phyloP scores from a whole-genome alignment of 2,888 invertebrate species.

The Scaptomyza flava region DNA sequence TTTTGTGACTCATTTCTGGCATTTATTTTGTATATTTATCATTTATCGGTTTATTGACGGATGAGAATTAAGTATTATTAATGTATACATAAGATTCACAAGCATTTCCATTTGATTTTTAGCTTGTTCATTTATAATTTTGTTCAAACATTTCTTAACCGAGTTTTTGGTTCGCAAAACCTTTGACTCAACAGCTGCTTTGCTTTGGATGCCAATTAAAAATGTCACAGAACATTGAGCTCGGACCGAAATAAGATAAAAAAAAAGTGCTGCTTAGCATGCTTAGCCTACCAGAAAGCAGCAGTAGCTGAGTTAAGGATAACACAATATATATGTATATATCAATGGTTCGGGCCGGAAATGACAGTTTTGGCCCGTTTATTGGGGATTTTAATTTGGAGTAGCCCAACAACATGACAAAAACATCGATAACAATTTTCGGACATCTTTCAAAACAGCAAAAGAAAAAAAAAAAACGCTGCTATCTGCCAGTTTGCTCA shows the following conservation, averaged over 20 bases:
- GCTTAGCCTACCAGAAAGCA: slow-evolving; percentile 34
- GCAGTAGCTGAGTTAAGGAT: slow-evolving; percentile 32
- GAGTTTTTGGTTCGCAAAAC: background rate
- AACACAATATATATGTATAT: slow-evolving; percentile 49
- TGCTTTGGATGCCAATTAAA: slow-evolving; percentile 67
- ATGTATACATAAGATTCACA: no score
- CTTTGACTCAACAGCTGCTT: slow-evolving; percentile 54
- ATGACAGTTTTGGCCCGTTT: slow-evolving; percentile 70
- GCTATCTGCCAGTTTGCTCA: slow-evolving; percentile 34
- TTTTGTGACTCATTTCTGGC: slow-evolving; percentile 43
- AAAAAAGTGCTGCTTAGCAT: slow-evolving; percentile 49
- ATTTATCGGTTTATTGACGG: background rate
- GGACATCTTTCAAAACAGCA: slow-evolving; percentile 53
- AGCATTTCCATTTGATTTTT: no score
- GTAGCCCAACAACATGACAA: slow-evolving; percentile 78
- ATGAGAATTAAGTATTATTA: background rate
- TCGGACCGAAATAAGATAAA: slow-evolving; percentile 13
- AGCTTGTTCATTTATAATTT: no score
- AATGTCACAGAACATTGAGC: slow-evolving; percentile 58
- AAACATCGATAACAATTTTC: slow-evolving; percentile 80
- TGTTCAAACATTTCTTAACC: no score
- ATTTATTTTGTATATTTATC: background rate
- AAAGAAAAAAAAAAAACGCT: background rate
- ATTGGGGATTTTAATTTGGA: slow-evolving; percentile 77
- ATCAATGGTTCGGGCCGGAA: slow-evolving; percentile 62